Conservation (phyloP, 1,140 invertebrate species). For the Panagrolaimus sp. region DNA sequence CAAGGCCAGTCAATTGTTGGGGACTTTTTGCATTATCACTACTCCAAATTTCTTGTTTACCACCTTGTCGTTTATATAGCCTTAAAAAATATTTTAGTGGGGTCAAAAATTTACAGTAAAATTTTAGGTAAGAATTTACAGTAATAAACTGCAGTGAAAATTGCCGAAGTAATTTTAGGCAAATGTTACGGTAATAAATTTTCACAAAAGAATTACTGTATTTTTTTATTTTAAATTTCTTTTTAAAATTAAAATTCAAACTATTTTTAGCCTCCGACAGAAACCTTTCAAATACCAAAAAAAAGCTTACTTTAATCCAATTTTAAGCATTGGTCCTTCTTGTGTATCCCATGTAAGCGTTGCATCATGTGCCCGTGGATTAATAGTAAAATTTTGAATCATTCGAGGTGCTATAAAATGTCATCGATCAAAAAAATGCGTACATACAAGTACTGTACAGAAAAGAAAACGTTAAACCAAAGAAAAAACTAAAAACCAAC, state of each 20-base stretch:
- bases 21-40: slow-evolving; percentile 45
- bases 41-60: slow-evolving; percentile 28
- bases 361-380: slow-evolving; percentile 39
- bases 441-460: neutral
- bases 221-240: too few relatives aligned
- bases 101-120: too few relatives aligned
- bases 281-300: too few relatives aligned
- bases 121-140: too few relatives aligned
- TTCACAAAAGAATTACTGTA: too few relatives aligned
- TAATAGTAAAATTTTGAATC: slow-evolving; percentile 47
- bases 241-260: too few relatives aligned
- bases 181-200: too few relatives aligned
- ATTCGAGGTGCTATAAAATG: slow-evolving; percentile 46
- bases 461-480: slow-evolving; percentile 8
- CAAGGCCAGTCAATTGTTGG: slow-evolving; percentile 39
- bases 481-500: neutral
- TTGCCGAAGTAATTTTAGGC: too few relatives aligned
- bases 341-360: slow-evolving; percentile 44
- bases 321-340: slow-evolving; percentile 24
- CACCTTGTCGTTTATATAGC: slow-evolving; percentile 28
- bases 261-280: too few relatives aligned
- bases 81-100: slow-evolving; percentile 31
- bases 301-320: too few relatives aligned
- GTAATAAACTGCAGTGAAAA: too few relatives aligned
- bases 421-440: neutral